Percentiles rank a stretch among this genome's conserved stretches.
Evolutionary conservation across 2,888 invertebrate species (phyloP).

Genomic region (Phortica okadai): DNA sequence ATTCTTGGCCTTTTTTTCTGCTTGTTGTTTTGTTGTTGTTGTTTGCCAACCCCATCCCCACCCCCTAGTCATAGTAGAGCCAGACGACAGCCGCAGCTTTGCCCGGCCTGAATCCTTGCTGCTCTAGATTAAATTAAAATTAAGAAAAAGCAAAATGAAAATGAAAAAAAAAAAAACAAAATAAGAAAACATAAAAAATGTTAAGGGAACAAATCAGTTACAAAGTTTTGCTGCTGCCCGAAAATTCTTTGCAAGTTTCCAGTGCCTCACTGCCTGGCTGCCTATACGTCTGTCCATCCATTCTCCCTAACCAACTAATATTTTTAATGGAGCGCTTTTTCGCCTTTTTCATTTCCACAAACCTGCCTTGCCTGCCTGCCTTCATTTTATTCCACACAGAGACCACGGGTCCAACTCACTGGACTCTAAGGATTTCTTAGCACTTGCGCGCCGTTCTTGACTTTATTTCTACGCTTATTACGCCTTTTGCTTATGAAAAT

Average conservation of each 20-base stretch:
- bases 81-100: neutral
- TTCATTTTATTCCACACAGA: neutral
- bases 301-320: neutral
- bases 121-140: constrained; percentile 67
- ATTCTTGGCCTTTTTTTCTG: constrained; percentile 12
- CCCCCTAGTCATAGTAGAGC: too few relatives aligned
- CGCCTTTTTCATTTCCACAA: constrained; percentile 15
- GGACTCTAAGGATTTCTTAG: constrained; percentile 26
- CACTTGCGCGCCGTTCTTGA: constrained; percentile 28
- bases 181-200: constrained; percentile 48
- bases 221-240: constrained; percentile 45
- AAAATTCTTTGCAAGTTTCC: constrained; percentile 27
- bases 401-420: constrained; percentile 10
- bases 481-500: constrained; percentile 70
- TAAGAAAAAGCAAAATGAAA: constrained; percentile 51
- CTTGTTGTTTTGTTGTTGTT: too few relatives aligned
- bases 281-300: neutral
- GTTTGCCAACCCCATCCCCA: too few relatives aligned
- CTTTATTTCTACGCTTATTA: constrained; percentile 70
- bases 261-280: neutral
- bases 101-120: constrained; percentile 16
- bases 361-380: neutral
- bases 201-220: constrained; percentile 65
- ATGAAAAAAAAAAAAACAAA: constrained; percentile 20
- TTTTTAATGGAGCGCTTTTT: constrained; percentile 31